These are phyloP conservation scores for Liparis tanakae DNA, from an alignment of 2,797 vertebrate genomes.

Conservation along the genomic window DNA sequence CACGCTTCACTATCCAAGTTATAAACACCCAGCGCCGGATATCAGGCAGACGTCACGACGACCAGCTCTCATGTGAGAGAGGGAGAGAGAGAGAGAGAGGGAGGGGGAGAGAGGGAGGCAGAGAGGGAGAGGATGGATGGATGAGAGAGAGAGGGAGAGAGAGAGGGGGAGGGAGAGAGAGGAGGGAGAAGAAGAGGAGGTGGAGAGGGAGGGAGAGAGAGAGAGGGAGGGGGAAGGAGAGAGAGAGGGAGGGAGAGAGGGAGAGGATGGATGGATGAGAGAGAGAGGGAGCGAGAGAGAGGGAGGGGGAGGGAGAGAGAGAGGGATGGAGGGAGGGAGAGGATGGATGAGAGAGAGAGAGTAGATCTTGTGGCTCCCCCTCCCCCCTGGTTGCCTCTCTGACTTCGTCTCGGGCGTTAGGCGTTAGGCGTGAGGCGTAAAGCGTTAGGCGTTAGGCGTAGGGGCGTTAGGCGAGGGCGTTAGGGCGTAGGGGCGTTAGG, in stretches of 20 bases:
- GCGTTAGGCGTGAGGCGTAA: too few species aligned
- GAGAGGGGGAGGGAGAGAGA: neutral
- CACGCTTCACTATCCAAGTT: slow-evolving; percentile 49
- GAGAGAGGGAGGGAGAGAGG: neutral
- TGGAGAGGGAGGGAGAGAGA: neutral
- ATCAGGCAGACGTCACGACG: slow-evolving; percentile 29
- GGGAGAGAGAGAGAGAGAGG: slow-evolving; percentile 5
- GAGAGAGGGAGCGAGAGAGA: neutral
- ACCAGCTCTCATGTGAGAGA: slow-evolving; percentile 15
- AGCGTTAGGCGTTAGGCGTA: too few species aligned
- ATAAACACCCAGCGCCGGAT: slow-evolving; percentile 40
- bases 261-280: slow-evolving; percentile 36
- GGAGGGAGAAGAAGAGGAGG: too few species aligned
- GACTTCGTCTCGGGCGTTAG: too few species aligned
- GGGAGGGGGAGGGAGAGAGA: slow-evolving; percentile 14
- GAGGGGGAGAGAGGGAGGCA: neutral
- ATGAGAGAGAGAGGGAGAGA: slow-evolving; percentile 14
- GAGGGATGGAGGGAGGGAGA: too few species aligned
- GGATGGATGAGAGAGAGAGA: too few species aligned
- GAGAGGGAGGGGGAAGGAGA: neutral
- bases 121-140: slow-evolving; percentile 28
- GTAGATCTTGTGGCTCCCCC: too few species aligned
- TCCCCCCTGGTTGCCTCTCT: too few species aligned
- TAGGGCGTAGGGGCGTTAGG: too few species aligned
- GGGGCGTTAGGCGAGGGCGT: too few species aligned